Conservation (phyloP, 1,140 invertebrate species). For the Solen grandis region DNA sequence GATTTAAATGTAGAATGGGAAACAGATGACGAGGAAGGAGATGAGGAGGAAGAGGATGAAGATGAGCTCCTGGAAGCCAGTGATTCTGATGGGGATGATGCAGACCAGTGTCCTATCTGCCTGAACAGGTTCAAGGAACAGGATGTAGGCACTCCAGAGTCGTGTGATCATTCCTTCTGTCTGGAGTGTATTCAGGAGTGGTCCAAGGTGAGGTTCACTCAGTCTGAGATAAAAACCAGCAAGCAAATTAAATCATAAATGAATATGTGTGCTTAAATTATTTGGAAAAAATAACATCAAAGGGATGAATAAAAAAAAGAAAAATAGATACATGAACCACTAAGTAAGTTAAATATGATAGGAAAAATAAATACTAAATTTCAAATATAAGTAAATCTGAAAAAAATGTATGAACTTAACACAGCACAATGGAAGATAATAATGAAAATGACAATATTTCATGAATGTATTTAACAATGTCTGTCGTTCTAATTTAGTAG, state of each 20-base stretch:
- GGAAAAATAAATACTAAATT: no score
- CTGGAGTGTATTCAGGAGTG: conserved; percentile 94
- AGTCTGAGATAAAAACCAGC: no score
- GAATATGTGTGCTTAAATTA: no score
- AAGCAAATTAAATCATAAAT: no score
- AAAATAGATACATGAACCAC: neutral
- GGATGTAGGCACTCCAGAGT: conserved; percentile 90
- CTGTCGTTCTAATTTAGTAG: no score
- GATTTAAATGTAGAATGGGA: conserved; percentile 61
- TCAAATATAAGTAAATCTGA: no score
- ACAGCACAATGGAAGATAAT: no score
- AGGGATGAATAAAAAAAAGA: neutral
- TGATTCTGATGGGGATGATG: conserved; percentile 81
- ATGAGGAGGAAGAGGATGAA: conserved; percentile 57
- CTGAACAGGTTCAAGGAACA: conserved; percentile 84
- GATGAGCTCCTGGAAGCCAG: conserved; percentile 78
- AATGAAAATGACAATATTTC: no score
- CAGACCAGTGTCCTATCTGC: conserved; percentile 90
- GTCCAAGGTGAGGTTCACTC: conserved; percentile 85
- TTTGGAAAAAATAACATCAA: no score
- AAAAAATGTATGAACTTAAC: no score
- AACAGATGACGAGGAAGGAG: conserved; percentile 53
- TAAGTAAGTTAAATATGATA: neutral
- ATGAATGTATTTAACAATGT: no score
- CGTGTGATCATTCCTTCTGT: conserved; percentile 94